Conservation (phyloP, 2,888 invertebrate species). For the Euplexia lucipara region DNA sequence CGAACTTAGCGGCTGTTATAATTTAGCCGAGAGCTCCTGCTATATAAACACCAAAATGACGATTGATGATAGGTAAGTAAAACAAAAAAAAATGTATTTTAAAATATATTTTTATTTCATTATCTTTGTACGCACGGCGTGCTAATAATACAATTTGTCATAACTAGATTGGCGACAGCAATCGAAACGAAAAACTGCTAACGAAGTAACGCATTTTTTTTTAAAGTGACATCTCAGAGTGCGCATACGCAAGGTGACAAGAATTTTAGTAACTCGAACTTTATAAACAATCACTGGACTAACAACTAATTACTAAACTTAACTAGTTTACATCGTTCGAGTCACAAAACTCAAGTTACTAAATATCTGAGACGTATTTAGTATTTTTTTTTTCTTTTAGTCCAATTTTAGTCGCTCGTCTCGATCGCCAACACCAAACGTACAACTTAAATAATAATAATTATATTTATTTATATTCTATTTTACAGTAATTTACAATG, state of each 20-base stretch:
- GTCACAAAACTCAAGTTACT: constrained; percentile 5
- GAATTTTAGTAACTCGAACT: neutral
- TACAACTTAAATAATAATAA: constrained; percentile 46
- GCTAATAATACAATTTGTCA: constrained; percentile 64
- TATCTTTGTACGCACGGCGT: constrained; percentile 64
- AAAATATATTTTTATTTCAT: constrained; percentile 63
- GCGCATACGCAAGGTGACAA: too few species aligned
- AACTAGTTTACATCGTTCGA: constrained; percentile 13
- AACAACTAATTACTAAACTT: constrained; percentile 27
- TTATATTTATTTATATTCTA: constrained; percentile 54
- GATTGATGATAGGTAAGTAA: too few species aligned
- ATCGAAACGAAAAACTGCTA: constrained; percentile 1
- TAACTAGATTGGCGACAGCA: constrained; percentile 30
- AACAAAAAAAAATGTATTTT: constrained; percentile 49
- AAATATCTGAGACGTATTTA: neutral
- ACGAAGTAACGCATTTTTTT: too few species aligned
- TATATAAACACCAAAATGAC: too few species aligned
- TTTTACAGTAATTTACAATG: constrained; percentile 66
- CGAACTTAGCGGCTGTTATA: too few species aligned
- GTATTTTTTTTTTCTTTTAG: neutral
- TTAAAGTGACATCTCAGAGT: too few species aligned
- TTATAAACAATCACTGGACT: constrained; percentile 28
- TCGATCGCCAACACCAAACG: constrained; percentile 21
- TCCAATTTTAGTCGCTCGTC: neutral
- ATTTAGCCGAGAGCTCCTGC: too few species aligned